Conservation (phyloP, 2,888 invertebrate genomes). For the Matsumyia berberina region DNA sequence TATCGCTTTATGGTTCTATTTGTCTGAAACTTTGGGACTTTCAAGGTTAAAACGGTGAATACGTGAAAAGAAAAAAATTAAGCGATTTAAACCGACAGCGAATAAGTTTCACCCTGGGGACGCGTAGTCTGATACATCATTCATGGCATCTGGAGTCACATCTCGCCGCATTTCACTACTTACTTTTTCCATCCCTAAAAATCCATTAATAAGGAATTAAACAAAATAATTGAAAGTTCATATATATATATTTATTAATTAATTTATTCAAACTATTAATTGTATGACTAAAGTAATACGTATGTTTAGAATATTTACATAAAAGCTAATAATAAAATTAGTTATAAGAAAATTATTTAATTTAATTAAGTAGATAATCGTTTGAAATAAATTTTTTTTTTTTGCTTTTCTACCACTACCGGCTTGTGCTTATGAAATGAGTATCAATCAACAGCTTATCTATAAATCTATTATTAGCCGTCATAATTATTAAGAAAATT, state of each 20-base stretch:
- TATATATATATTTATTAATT: conserved; percentile 46
- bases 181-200: no score
- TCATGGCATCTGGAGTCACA: no score
- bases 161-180: no score
- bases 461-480: conserved; percentile 7
- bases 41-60: no score
- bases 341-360: conserved; percentile 12
- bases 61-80: no score
- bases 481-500: conserved; percentile 1
- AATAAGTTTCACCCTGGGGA: no score
- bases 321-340: conserved; percentile 50
- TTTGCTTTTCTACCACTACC: not conserved
- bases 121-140: no score
- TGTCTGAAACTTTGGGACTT: no score
- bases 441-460: conserved; percentile 19
- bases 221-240: conserved; percentile 1
- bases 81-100: no score
- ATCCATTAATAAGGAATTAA: no score
- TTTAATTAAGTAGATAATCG: conserved; percentile 12
- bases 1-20: no score
- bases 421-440: conserved; percentile 10
- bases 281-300: conserved; percentile 41
- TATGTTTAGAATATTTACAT: conserved; percentile 61
- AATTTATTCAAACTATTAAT: conserved; percentile 54
- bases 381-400: not conserved